Percentiles rank a stretch among this genome's conserved stretches.
Evolutionary conservation across 2,888 invertebrate genomes (phyloP).

Genomic region (Stenoptilia bipunctidactyla): DNA sequence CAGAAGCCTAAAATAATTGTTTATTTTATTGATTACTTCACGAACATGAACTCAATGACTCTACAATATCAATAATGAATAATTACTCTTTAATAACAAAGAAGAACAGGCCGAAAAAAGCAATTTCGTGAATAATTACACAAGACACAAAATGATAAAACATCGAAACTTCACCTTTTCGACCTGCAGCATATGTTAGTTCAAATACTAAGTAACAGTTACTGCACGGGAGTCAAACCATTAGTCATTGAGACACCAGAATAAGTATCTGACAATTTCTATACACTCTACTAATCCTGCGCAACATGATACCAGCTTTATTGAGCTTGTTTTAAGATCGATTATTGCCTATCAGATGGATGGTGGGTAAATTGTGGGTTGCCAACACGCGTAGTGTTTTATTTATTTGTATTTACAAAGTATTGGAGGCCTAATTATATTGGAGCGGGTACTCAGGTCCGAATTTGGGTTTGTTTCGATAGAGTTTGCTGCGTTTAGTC

Average conservation of each 20-base stretch:
- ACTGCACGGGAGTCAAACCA: slow-evolving; percentile 37
- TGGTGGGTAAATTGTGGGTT: slow-evolving; percentile 57
- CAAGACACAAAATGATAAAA: background rate
- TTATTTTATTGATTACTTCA: no score
- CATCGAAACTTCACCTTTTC: slow-evolving; percentile 13
- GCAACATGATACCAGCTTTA: slow-evolving; percentile 1
- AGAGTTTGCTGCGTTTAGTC: slow-evolving; percentile 1
- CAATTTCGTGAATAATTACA: background rate
- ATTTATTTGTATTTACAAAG: slow-evolving; percentile 67
- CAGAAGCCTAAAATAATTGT: no score
- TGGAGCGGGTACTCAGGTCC: slow-evolving; percentile 53
- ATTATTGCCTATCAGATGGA: slow-evolving; percentile 15
- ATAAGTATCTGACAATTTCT: slow-evolving; percentile 55
- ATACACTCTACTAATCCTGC: slow-evolving; percentile 21
- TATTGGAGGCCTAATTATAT: slow-evolving; percentile 61
- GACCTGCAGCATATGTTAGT: slow-evolving; percentile 41
- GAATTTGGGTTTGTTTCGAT: slow-evolving; percentile 1
- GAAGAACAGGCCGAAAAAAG: no score
- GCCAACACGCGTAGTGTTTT: slow-evolving; percentile 59
- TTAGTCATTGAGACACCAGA: slow-evolving; percentile 57
- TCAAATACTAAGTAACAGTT: slow-evolving; percentile 36
- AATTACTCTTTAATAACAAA: no score
- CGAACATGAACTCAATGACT: no score
- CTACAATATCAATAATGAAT: no score
- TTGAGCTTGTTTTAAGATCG: background rate